Evolutionary conservation across 2,113 vertebrate genomes (phyloP), one percentile per base, ranked within the genome.

Genomic region (Eulemur macaco): DNA sequence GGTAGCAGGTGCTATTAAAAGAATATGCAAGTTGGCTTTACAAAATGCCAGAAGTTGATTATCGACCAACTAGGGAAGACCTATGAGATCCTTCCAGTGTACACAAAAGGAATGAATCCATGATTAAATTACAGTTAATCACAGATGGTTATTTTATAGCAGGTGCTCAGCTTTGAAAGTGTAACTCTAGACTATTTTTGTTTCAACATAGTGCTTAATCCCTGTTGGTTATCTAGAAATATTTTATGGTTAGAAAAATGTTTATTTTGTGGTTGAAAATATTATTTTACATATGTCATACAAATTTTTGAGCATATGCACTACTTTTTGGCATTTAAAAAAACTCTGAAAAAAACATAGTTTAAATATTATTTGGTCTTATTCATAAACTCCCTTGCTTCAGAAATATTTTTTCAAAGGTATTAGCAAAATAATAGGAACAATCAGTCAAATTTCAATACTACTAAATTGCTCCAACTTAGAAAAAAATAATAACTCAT

Each of bases 41-140:
- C 97, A 97, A 96, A 98, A 98, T 98, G 97, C 97, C 97, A 98
- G 95, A 98, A 98, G 84, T 97, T 98, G 98, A 98, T 98, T 98
- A 97, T 96, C 84, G 31, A 98, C 97, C 98, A 98, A 96, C 95
- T 95, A 96, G 96, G 97, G 96, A 97, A 98, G 97, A 98, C 98
- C 98, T 98, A 42, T 96, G 98, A 98, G 96, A 98, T 97, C 94
- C 94, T 98, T 98, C 96, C 80, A 97, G 95, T 97, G 94, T 97
- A 98, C 97, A 98, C 98, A 98, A 98, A 99, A 98, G 96, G 92
- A 98, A 98, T 98, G 94, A 98, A 96, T 95, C 97, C 97, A 98
- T 99, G 98, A 99, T 99, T 99, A 99, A 99, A 99, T 99, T 99
- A 99, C 97, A 98, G 97, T 98, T 98, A 98, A 98, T 98, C 98